Conservation (phyloP, 2,113 vertebrate species). For the Etheostoma cragini region DNA sequence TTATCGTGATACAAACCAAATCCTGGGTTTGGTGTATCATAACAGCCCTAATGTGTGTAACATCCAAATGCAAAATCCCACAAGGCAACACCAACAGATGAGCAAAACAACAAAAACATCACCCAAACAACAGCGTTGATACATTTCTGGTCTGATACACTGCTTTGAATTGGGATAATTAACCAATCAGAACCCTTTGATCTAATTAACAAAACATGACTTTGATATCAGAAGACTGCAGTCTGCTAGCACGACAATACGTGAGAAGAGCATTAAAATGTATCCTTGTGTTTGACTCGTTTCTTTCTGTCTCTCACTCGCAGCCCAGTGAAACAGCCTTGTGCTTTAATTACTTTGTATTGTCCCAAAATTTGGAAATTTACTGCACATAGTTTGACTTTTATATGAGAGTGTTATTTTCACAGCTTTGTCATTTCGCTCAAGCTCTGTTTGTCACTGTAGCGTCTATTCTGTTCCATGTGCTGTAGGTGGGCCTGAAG, state of each 20-base stretch:
- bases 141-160: slow-evolving; percentile 41
- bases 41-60: not conserved
- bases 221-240: slow-evolving; percentile 42
- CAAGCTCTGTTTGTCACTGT: slow-evolving; percentile 11
- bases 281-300: slow-evolving; percentile 12
- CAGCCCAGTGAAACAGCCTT: not conserved
- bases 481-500: not conserved
- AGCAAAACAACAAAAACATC: slow-evolving; percentile 38
- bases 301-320: not conserved
- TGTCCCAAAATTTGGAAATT: not conserved
- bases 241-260: slow-evolving; percentile 21
- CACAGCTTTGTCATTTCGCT: not conserved
- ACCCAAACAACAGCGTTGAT: slow-evolving; percentile 25
- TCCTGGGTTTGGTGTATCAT: too few relatives aligned
- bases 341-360: slow-evolving; percentile 13
- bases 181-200: slow-evolving; percentile 54
- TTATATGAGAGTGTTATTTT: slow-evolving; percentile 26
- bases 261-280: slow-evolving; percentile 26
- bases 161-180: slow-evolving; percentile 62
- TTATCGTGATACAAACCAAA: too few relatives aligned
- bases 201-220: slow-evolving; percentile 50
- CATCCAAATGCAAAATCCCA: slow-evolving; percentile 13
- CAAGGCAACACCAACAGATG: slow-evolving; percentile 11
- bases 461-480: not conserved
- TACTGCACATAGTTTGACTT: slow-evolving; percentile 8